Evolutionary conservation across 2,797 vertebrate genomes (phyloP).

Genomic region (Syngnathus rostellatus): DNA sequence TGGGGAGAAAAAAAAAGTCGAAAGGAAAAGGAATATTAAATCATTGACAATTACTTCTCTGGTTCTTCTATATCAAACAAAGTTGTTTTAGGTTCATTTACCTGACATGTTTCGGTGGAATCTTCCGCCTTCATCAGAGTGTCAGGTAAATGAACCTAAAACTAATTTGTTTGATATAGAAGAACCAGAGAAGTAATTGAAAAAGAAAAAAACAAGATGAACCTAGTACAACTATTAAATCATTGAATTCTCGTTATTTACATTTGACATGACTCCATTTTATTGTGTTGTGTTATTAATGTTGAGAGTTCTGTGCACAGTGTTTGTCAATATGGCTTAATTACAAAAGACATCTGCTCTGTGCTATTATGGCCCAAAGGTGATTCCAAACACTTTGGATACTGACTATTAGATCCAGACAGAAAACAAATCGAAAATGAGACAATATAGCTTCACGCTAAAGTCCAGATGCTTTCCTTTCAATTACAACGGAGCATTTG

Average conservation of each 20-base stretch:
- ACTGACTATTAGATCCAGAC: conserved; percentile 2
- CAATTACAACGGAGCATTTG: conserved; percentile 61
- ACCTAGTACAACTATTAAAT: too few species aligned
- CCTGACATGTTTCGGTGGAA: too few species aligned
- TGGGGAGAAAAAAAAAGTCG: too few species aligned
- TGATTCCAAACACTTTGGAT: neutral
- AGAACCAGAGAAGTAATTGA: too few species aligned
- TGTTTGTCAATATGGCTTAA: neutral
- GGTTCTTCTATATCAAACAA: too few species aligned
- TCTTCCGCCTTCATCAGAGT: too few species aligned
- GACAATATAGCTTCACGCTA: conserved; percentile 21
- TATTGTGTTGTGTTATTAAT: neutral
- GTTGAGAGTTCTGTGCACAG: neutral
- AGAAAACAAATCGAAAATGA: conserved; percentile 39
- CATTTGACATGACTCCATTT: neutral
- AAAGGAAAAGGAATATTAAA: neutral
- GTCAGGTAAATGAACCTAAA: too few species aligned
- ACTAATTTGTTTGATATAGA: too few species aligned
- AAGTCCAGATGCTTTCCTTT: conserved; percentile 50
- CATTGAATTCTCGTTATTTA: neutral
- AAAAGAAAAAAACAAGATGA: too few species aligned
- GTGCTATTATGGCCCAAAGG: neutral
- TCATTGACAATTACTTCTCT: too few species aligned
- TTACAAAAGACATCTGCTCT: neutral
- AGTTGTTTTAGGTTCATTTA: too few species aligned